These are phyloP conservation scores for Mohoua ochrocephala DNA, from an alignment of 2,113 vertebrate species.

Conservation along the genomic window DNA sequence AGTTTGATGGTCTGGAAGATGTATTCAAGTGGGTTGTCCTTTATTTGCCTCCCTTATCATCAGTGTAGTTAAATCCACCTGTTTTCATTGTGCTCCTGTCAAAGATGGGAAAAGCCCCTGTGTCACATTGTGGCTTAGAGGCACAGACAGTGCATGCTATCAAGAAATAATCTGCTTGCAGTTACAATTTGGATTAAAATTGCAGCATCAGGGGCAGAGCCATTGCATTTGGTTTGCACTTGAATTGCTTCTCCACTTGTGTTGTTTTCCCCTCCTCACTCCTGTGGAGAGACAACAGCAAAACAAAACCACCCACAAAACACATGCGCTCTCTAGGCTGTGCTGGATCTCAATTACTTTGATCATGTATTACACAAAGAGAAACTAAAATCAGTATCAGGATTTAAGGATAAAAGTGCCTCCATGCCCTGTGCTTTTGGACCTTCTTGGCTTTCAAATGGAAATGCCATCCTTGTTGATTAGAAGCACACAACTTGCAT, in stretches of 20 bases:
- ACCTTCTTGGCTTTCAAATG: background rate
- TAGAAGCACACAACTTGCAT: background rate
- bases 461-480: background rate
- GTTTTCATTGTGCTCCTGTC: background rate
- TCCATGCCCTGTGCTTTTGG: background rate
- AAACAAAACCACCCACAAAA: constrained; percentile 52
- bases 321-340: background rate
- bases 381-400: constrained; percentile 10
- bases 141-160: background rate
- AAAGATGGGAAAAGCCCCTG: background rate
- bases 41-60: background rate
- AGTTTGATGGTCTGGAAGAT: background rate
- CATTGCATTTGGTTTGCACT: constrained; percentile 18
- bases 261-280: background rate
- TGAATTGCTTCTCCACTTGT: background rate
- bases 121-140: background rate
- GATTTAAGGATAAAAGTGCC: constrained; percentile 1
- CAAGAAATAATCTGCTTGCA: background rate
- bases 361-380: constrained; percentile 31
- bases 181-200: background rate
- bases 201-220: background rate
- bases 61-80: background rate
- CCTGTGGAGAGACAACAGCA: constrained; percentile 12
- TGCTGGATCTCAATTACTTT: constrained; percentile 14
- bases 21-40: background rate